These are phyloP conservation scores for Muscicapa striata DNA, from an alignment of 2,797 vertebrate genomes.

Conservation along the genomic window DNA sequence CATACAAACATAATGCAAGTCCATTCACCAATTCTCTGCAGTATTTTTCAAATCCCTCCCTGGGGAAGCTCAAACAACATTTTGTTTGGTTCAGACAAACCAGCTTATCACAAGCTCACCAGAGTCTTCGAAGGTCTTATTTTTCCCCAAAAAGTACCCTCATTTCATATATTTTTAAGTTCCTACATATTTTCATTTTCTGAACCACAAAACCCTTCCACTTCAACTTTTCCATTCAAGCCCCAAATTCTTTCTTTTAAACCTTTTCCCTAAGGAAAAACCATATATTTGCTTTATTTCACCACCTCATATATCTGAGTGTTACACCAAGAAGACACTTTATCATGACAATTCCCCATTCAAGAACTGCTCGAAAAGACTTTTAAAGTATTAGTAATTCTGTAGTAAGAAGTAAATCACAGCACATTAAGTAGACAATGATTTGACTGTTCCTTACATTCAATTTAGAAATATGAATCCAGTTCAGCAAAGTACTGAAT, in stretches of 20 bases:
- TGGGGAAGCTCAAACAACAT: not conserved
- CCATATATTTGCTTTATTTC: not conserved
- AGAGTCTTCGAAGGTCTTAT: not conserved
- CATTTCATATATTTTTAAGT: not conserved
- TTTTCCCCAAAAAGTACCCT: not conserved
- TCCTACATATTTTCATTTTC: not conserved
- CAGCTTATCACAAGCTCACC: not conserved
- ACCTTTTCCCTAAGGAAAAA: not conserved
- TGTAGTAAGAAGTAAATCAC: not conserved
- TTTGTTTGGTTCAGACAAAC: not conserved
- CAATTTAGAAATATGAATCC: not conserved
- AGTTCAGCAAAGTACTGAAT: not conserved
- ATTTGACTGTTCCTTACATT: not conserved
- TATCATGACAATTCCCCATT: not conserved
- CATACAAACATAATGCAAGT: not conserved
- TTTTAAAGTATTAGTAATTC: not conserved
- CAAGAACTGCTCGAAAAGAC: not conserved
- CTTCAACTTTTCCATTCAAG: not conserved
- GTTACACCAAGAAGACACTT: not conserved
- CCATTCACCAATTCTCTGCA: not conserved
- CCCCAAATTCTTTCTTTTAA: not conserved
- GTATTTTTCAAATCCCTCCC: not conserved
- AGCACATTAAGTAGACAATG: not conserved
- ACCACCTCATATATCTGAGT: not conserved
- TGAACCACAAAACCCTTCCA: not conserved